A percentile compares a stretch with the other conserved stretches of the same genome.
These are phyloP conservation scores for Bufotes viridis DNA, from an alignment of 2,797 vertebrate species.

Conservation along the genomic window DNA sequence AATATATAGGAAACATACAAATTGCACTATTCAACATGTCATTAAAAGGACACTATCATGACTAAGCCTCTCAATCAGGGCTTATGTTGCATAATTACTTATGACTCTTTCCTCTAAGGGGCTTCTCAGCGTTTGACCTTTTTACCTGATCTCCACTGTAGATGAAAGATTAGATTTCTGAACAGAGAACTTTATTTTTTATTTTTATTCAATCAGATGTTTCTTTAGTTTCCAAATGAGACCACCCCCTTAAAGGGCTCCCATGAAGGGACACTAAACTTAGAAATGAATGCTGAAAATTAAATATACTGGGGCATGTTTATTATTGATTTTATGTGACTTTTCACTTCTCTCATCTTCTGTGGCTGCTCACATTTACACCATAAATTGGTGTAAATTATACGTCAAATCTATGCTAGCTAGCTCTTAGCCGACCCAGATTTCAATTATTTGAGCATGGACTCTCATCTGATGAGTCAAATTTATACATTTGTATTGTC, in stretches of 20 bases:
- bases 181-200: background rate
- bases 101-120: too few species aligned
- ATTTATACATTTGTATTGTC: too few species aligned
- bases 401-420: too few species aligned
- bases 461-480: too few species aligned
- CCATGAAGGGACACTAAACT: background rate
- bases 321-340: too few species aligned
- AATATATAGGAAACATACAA: slow-evolving; percentile 22
- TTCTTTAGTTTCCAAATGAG: background rate
- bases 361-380: too few species aligned
- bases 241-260: background rate
- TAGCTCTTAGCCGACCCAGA: too few species aligned
- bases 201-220: background rate
- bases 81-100: background rate
- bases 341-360: too few species aligned
- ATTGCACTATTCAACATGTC: background rate
- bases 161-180: background rate
- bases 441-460: too few species aligned
- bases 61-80: background rate
- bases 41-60: slow-evolving; percentile 28
- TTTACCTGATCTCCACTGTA: background rate
- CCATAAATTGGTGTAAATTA: too few species aligned
- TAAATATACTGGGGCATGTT: background rate
- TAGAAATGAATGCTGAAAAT: background rate
- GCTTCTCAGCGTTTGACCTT: too few species aligned